Evolutionary conservation across 2,113 vertebrate species (phyloP).

Genomic region (Theristicus caerulescens): DNA sequence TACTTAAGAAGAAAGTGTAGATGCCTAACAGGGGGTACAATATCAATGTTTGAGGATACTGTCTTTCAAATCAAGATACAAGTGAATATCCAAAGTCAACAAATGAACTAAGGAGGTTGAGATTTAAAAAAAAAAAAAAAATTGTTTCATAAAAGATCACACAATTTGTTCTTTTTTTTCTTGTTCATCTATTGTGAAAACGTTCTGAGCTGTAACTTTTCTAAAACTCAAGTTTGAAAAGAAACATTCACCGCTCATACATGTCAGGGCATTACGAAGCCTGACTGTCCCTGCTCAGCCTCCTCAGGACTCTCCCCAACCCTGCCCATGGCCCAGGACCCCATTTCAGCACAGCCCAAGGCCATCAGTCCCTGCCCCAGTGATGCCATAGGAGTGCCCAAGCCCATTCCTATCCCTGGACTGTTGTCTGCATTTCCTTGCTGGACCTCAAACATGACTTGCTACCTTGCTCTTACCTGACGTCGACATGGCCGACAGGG

Average conservation of each 20-base stretch:
- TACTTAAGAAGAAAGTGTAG: neutral
- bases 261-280: neutral
- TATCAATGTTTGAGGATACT: neutral
- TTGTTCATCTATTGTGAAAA: neutral
- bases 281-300: neutral
- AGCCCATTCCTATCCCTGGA: neutral
- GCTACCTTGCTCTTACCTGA: neutral
- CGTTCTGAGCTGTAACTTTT: neutral
- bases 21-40: neutral
- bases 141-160: neutral
- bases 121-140: neutral
- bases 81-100: neutral
- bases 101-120: neutral
- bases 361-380: neutral
- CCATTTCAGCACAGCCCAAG: neutral
- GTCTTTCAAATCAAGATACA: neutral
- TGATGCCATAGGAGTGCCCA: neutral
- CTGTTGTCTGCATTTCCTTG: neutral
- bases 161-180: neutral
- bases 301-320: neutral
- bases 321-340: neutral
- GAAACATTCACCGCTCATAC: neutral
- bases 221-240: neutral
- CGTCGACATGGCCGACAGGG: too few relatives aligned
- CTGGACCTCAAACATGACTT: neutral